A percentile compares a stretch with the other conserved stretches of the same genome.
phyloP scores from a whole-genome alignment of 2,113 vertebrate genomes.

The Bos javanicus region DNA sequence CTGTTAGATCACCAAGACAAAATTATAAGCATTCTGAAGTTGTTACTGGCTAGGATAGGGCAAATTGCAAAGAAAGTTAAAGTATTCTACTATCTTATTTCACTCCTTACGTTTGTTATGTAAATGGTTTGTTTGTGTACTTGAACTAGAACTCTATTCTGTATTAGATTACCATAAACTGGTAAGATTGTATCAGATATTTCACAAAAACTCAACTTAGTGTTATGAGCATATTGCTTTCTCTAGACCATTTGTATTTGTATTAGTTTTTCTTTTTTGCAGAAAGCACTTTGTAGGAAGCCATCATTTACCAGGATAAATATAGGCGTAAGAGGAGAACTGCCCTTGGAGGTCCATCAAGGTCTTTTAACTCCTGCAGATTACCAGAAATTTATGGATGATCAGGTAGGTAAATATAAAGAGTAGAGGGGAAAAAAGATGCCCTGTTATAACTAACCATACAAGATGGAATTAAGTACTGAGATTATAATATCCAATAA shows the following conservation, averaged over 20 bases:
- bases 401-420: neutral
- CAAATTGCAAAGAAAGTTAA: neutral
- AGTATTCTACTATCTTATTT: neutral
- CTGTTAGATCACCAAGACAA: neutral
- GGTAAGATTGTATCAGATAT: neutral
- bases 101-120: neutral
- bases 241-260: neutral
- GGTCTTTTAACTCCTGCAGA: neutral
- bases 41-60: neutral
- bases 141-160: slow-evolving; percentile 7
- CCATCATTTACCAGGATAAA: neutral
- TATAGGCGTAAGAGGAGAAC: neutral
- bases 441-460: neutral
- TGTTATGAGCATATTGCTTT: slow-evolving; percentile 5
- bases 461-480: neutral
- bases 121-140: neutral
- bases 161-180: neutral
- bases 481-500: neutral
- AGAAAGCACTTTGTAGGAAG: slow-evolving; percentile 5
- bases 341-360: neutral
- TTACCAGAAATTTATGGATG: neutral
- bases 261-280: neutral
- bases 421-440: neutral
- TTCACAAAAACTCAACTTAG: neutral
- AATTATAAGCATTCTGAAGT: neutral